Conservation (phyloP, 2,797 vertebrate species). For the Poeciliopsis infans region DNA sequence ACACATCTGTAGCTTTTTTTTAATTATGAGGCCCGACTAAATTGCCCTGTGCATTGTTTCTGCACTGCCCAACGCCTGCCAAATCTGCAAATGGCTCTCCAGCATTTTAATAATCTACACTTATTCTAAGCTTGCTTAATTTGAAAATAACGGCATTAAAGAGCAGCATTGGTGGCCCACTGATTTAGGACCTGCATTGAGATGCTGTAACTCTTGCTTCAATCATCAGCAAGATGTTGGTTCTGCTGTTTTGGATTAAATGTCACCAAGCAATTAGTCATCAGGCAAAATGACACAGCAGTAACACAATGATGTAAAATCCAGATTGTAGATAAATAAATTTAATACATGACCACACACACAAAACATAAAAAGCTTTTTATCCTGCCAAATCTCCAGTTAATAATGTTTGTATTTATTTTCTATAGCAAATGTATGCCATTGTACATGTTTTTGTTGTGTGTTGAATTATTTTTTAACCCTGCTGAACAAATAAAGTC, state of each 20-base stretch:
- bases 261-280: constrained; percentile 37
- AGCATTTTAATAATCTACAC: constrained; percentile 59
- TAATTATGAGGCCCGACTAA: constrained; percentile 53
- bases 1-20: constrained; percentile 67
- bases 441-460: background rate
- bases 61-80: constrained; percentile 43
- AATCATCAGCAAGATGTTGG: constrained; percentile 41
- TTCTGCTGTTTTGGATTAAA: constrained; percentile 51
- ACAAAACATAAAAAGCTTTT: constrained; percentile 7
- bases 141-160: constrained; percentile 68
- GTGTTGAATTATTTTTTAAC: constrained; percentile 20
- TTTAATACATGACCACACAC: constrained; percentile 32
- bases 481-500: constrained; percentile 59
- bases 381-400: constrained; percentile 22
- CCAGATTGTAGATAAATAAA: constrained; percentile 36
- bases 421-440: constrained; percentile 22
- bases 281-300: constrained; percentile 23
- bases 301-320: constrained; percentile 20
- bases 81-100: constrained; percentile 45
- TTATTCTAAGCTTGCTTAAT: constrained; percentile 64
- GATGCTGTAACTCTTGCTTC: constrained; percentile 46
- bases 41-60: constrained; percentile 67
- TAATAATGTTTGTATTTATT: constrained; percentile 19
- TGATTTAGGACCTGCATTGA: constrained; percentile 38
- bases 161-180: constrained; percentile 62